Percentiles rank a stretch among this genome's conserved stretches.
These are phyloP conservation scores for Phortica magna DNA, from an alignment of 2,888 invertebrate genomes.

Conservation along the genomic window DNA sequence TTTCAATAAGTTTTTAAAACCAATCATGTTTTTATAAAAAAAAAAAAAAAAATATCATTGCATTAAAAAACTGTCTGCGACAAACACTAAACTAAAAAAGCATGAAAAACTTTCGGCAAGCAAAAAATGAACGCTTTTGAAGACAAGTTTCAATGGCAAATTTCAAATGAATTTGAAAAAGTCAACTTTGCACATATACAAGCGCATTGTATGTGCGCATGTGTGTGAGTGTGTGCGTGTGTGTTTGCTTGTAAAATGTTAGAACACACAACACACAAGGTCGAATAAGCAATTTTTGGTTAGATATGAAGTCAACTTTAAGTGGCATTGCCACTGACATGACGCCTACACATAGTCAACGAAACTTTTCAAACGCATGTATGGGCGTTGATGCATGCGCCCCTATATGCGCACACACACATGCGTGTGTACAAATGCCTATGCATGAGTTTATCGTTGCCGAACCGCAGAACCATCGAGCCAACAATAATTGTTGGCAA, in stretches of 20 bases:
- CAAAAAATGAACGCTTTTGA: background rate
- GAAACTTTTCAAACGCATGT: constrained; percentile 15
- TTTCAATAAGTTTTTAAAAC: too few species aligned
- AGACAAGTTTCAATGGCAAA: constrained; percentile 18
- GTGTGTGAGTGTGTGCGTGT: constrained; percentile 18
- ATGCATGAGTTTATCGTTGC: constrained; percentile 51
- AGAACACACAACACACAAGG: constrained; percentile 52
- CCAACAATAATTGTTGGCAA: background rate
- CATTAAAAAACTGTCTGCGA: too few species aligned
- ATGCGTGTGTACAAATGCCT: constrained; percentile 62
- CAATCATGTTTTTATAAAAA: too few species aligned
- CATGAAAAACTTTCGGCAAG: too few species aligned
- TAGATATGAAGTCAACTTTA: constrained; percentile 43
- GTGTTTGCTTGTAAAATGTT: background rate
- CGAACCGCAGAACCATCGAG: background rate
- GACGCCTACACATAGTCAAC: background rate
- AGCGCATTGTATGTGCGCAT: background rate
- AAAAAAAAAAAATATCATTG: too few species aligned
- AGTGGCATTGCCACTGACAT: constrained; percentile 45
- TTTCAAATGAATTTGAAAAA: constrained; percentile 29
- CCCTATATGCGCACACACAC: constrained; percentile 36
- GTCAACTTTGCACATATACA: constrained; percentile 20
- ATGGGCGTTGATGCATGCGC: constrained; percentile 9
- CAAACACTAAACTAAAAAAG: too few species aligned
- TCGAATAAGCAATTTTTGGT: constrained; percentile 51